A percentile compares a stretch with the other conserved stretches of the same genome.
phyloP scores from a whole-genome alignment of 2,888 invertebrate genomes.

The Leptothorax acervorum region DNA sequence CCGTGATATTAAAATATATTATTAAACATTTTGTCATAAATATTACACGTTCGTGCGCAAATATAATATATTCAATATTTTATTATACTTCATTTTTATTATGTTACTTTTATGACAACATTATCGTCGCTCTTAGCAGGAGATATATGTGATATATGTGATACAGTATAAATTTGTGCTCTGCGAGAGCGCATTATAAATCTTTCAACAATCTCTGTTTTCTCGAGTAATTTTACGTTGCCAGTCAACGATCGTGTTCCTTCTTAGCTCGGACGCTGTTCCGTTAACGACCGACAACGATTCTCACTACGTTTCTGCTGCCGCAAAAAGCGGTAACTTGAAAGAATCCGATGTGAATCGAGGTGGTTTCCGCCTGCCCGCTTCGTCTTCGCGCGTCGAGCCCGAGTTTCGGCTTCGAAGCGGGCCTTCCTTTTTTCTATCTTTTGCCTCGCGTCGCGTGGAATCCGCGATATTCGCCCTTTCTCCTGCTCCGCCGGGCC shows the following conservation, averaged over 20 bases:
- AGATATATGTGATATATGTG: background rate
- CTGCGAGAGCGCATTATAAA: background rate
- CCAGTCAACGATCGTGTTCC: background rate
- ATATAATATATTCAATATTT: background rate
- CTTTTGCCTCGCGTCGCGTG: constrained; percentile 53
- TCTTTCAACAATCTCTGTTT: constrained; percentile 6
- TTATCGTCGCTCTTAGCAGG: background rate
- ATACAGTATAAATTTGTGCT: constrained; percentile 1
- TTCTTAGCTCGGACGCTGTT: background rate
- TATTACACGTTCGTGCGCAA: background rate
- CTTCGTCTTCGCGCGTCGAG: constrained; percentile 46
- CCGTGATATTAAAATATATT: background rate
- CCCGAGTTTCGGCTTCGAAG: constrained; percentile 50
- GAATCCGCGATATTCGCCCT: constrained; percentile 61
- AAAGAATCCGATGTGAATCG: constrained; percentile 65
- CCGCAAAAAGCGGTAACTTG: constrained; percentile 62
- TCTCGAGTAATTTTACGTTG: background rate
- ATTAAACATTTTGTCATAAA: background rate
- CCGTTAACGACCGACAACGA: constrained; percentile 47
- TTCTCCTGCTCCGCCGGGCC: constrained; percentile 30
- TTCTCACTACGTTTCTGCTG: constrained; percentile 64
- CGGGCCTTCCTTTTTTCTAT: constrained; percentile 27
- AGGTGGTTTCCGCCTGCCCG: constrained; percentile 37
- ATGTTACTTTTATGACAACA: constrained; percentile 3
- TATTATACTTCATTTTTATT: constrained; percentile 27